phyloP scores from a whole-genome alignment of 2,113 vertebrate species.

The Megalops atlanticus region DNA sequence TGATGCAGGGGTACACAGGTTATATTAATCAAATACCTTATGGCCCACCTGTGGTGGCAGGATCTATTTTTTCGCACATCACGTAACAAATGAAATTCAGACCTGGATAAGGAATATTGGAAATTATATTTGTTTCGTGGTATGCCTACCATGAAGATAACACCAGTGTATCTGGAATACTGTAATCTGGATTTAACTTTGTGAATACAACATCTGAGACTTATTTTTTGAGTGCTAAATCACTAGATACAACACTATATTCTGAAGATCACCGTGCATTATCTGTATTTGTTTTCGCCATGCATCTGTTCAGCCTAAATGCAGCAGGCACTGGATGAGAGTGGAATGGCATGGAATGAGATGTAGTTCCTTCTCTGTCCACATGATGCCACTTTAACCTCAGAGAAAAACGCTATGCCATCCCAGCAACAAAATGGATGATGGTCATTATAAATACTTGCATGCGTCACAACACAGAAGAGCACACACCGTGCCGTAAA shows the following conservation, averaged over 20 bases:
- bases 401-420: background rate
- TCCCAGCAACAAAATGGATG: slow-evolving; percentile 21
- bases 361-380: slow-evolving; percentile 12
- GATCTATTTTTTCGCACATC: background rate
- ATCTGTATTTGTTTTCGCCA: background rate
- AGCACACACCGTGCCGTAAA: background rate
- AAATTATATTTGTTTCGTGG: background rate
- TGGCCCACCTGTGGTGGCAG: background rate
- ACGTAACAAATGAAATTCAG: background rate
- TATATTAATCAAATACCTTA: background rate
- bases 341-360: too few species aligned
- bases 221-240: background rate
- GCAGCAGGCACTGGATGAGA: background rate
- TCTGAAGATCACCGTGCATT: background rate
- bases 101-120: background rate
- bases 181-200: too few species aligned
- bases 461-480: slow-evolving; percentile 18
- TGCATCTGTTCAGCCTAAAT: background rate
- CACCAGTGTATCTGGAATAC: background rate
- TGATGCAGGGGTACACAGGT: background rate
- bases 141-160: background rate
- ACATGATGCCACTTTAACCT: slow-evolving; percentile 24
- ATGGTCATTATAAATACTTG: slow-evolving; percentile 13
- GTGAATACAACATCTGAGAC: background rate
- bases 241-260: background rate